phyloP scores from a whole-genome alignment of 2,113 vertebrate genomes.

The Serinus canaria region DNA sequence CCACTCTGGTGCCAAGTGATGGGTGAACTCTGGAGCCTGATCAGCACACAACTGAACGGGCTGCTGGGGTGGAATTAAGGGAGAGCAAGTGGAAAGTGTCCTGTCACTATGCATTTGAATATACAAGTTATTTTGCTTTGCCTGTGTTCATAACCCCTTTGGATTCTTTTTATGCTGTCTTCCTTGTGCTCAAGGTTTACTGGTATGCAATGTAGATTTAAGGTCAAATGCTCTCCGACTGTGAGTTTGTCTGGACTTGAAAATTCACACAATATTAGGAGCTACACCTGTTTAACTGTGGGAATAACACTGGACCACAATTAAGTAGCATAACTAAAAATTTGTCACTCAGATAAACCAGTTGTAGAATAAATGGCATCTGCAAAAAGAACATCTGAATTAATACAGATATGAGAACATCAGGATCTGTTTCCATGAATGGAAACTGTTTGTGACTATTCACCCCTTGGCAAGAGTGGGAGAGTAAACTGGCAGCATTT shows the following conservation, averaged over 20 bases:
- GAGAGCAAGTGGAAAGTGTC: neutral
- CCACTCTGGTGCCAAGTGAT: neutral
- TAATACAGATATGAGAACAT: neutral
- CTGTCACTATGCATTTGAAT: neutral
- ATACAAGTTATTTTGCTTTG: neutral
- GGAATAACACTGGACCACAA: neutral
- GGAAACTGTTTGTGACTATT: neutral
- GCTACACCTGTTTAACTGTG: neutral
- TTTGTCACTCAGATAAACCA: neutral
- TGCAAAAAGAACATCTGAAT: neutral
- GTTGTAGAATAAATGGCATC: neutral
- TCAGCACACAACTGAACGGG: neutral
- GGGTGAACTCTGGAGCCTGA: fast-evolving
- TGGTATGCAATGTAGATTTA: neutral
- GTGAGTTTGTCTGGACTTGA: neutral
- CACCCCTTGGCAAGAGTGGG: neutral
- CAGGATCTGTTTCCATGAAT: neutral
- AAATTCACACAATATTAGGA: neutral
- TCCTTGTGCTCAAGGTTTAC: neutral
- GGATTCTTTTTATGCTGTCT: neutral
- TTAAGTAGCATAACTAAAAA: neutral
- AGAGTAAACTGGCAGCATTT: neutral
- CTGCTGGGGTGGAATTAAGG: neutral
- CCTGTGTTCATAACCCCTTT: neutral
- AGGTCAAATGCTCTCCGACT: neutral